A percentile compares a stretch with the other conserved stretches of the same genome.
Conservation (phyloP, 2,888 invertebrate genomes). For the Hirudinaria manillensis region DNA sequence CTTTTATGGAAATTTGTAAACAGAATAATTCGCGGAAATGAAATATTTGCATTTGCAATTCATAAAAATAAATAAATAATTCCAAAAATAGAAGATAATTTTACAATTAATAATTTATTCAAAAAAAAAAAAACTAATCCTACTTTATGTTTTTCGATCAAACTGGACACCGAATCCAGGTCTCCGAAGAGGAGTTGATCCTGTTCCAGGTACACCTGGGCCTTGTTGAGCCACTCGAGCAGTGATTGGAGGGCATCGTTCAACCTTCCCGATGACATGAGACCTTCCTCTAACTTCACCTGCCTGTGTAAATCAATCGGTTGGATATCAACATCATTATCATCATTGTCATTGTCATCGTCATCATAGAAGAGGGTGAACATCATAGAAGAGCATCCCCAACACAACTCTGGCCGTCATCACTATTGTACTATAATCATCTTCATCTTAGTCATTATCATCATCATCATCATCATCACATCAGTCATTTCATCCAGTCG, state of each 20-base stretch:
- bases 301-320: slow-evolving; percentile 45
- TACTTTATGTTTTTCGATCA: slow-evolving; percentile 54
- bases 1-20: too few relatives aligned
- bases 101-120: background rate
- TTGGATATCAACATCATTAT: background rate
- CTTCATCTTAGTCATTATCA: too few relatives aligned
- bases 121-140: slow-evolving; percentile 6
- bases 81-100: too few relatives aligned
- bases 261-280: slow-evolving; percentile 52
- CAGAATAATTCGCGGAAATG: too few relatives aligned
- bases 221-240: slow-evolving; percentile 52
- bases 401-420: too few relatives aligned
- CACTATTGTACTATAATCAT: too few relatives aligned
- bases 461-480: too few relatives aligned
- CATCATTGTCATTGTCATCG: background rate
- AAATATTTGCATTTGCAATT: too few relatives aligned
- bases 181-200: slow-evolving; percentile 53
- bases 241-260: slow-evolving; percentile 52
- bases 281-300: slow-evolving; percentile 53
- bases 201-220: slow-evolving; percentile 49
- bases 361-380: too few relatives aligned
- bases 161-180: slow-evolving; percentile 52
- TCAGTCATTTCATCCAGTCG: too few relatives aligned
- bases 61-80: too few relatives aligned
- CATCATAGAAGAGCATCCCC: too few relatives aligned